Conservation (phyloP, 2,797 vertebrate species). For the Enteromius anoplus region DNA sequence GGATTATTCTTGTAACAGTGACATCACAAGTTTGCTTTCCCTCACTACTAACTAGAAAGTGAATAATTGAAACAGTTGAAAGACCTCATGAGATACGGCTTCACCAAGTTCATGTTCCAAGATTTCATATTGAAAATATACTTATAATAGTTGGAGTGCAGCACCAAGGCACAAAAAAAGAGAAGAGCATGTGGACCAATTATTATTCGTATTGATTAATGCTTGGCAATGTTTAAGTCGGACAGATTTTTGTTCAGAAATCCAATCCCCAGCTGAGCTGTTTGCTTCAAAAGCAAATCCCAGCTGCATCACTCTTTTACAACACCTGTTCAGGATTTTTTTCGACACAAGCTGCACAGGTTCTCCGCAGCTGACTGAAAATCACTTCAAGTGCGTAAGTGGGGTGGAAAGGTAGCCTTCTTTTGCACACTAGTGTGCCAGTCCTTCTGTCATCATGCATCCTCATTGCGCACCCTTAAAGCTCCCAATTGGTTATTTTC, state of each 20-base stretch:
- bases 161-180: slow-evolving; percentile 11
- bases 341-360: slow-evolving; percentile 61
- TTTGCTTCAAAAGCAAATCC: slow-evolving; percentile 78
- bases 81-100: slow-evolving; percentile 12
- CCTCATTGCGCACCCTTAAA: slow-evolving; percentile 66
- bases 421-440: slow-evolving; percentile 67
- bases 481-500: slow-evolving; percentile 56
- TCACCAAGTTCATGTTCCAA: slow-evolving; percentile 1
- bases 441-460: slow-evolving; percentile 76
- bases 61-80: not conserved
- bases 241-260: slow-evolving; percentile 68
- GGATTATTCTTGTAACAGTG: slow-evolving; percentile 18
- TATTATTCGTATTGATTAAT: slow-evolving; percentile 67
- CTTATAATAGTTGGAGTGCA: slow-evolving; percentile 24
- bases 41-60: slow-evolving; percentile 19
- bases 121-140: slow-evolving; percentile 34
- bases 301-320: slow-evolving; percentile 70
- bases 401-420: slow-evolving; percentile 72
- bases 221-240: slow-evolving; percentile 52
- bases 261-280: slow-evolving; percentile 66
- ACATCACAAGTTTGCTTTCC: not conserved
- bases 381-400: slow-evolving; percentile 71
- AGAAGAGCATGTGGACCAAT: slow-evolving; percentile 49
- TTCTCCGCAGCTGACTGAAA: slow-evolving; percentile 68
- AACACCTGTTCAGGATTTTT: slow-evolving; percentile 74